Conservation (phyloP, 2,113 vertebrate species). For the Oryzias woworae region DNA sequence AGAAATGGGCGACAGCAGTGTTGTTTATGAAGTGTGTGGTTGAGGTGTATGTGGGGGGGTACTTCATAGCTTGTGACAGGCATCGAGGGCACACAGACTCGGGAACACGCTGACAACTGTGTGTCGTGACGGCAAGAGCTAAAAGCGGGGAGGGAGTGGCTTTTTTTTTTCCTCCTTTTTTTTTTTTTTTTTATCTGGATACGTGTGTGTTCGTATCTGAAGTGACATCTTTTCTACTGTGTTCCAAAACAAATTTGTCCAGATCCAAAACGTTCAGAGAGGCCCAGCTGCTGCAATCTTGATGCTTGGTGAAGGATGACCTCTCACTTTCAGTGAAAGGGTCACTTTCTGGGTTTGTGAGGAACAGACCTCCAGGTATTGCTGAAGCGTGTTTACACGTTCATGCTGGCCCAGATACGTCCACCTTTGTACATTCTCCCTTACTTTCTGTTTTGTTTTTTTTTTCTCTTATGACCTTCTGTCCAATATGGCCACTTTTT, state of each 20-base stretch:
- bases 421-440: slow-evolving; percentile 31
- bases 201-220: slow-evolving; percentile 13
- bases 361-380: slow-evolving; percentile 52
- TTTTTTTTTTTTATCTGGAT: background rate
- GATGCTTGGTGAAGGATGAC: slow-evolving; percentile 58
- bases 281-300: slow-evolving; percentile 54
- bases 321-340: slow-evolving; percentile 36
- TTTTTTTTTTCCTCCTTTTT: background rate
- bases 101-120: slow-evolving; percentile 58
- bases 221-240: slow-evolving; percentile 11
- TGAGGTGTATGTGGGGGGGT: slow-evolving; percentile 9
- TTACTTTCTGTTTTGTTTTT: background rate
- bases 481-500: slow-evolving; percentile 5
- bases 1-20: slow-evolving; percentile 12
- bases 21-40: background rate
- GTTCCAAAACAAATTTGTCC: slow-evolving; percentile 26
- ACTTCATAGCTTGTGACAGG: slow-evolving; percentile 19
- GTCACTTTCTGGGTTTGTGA: slow-evolving; percentile 42
- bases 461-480: slow-evolving; percentile 36
- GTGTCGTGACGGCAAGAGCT: slow-evolving; percentile 3
- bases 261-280: slow-evolving; percentile 10
- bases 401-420: slow-evolving; percentile 49
- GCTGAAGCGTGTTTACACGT: slow-evolving; percentile 34
- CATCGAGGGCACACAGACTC: slow-evolving; percentile 41
- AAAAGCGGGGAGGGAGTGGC: slow-evolving; percentile 36